Evolutionary conservation across 2,888 invertebrate genomes (phyloP).

Genomic region (Sussaba pulchella): DNA sequence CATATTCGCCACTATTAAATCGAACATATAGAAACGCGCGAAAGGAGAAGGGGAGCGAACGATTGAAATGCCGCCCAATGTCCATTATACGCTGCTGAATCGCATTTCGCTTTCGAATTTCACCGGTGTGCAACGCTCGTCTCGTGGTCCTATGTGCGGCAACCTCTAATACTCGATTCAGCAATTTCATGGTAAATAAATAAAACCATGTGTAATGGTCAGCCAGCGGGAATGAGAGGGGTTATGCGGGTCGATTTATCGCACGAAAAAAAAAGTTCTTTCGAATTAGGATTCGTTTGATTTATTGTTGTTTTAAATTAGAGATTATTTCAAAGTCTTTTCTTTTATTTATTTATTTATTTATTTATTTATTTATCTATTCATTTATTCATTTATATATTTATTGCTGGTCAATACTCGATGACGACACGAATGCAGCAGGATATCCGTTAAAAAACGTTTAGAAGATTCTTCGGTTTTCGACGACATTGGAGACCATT

Average conservation of each 20-base stretch:
- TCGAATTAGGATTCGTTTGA: too few species aligned
- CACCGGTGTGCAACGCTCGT: slow-evolving; percentile 26
- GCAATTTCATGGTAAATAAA: slow-evolving; percentile 60
- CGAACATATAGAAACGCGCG: neutral
- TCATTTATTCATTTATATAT: neutral
- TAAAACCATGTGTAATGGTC: slow-evolving; percentile 31
- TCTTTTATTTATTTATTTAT: too few species aligned
- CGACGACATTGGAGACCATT: slow-evolving; percentile 41
- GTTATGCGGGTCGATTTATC: neutral
- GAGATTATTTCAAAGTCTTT: too few species aligned
- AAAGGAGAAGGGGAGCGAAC: slow-evolving; percentile 31
- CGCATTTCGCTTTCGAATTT: slow-evolving; percentile 62
- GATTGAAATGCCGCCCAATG: slow-evolving; percentile 63
- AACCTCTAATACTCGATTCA: slow-evolving; percentile 55
- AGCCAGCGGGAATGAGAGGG: neutral
- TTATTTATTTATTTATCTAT: neutral
- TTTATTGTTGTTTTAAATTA: too few species aligned
- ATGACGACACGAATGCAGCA: neutral
- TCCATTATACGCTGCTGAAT: slow-evolving; percentile 63
- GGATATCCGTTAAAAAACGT: slow-evolving; percentile 28
- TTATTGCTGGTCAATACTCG: neutral
- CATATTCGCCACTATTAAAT: too few species aligned
- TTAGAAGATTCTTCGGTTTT: slow-evolving; percentile 38
- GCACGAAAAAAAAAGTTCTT: slow-evolving; percentile 8
- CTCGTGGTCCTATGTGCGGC: slow-evolving; percentile 26